phyloP scores from a whole-genome alignment of 2,888 invertebrate species.

The Cylindroiulus punctatus region DNA sequence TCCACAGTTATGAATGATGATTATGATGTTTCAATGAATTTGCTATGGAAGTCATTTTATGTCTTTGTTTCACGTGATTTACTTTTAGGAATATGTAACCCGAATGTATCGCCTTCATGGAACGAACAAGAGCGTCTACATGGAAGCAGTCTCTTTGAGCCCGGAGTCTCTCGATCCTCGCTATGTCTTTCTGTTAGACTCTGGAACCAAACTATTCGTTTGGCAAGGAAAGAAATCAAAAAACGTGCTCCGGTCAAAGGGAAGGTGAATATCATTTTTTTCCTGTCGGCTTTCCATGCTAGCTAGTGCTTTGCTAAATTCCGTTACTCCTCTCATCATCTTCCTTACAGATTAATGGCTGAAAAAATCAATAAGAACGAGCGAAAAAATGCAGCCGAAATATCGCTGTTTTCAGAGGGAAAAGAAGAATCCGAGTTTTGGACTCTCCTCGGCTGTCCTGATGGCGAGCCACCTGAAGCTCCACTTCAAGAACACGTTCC shows the following conservation, averaged over 20 bases:
- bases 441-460: conserved; percentile 73
- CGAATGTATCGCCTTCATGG: conserved; percentile 90
- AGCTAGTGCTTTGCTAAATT: too few relatives aligned
- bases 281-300: not conserved
- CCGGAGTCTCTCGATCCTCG: conserved; percentile 84
- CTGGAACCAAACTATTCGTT: conserved; percentile 84
- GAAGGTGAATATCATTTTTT: conserved; percentile 60
- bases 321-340: not conserved
- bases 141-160: conserved; percentile 84
- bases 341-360: conserved; percentile 78
- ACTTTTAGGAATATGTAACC: conserved; percentile 77
- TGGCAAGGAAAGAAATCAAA: conserved; percentile 82
- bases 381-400: conserved; percentile 92
- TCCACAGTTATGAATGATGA: too few relatives aligned
- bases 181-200: conserved; percentile 91
- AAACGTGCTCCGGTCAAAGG: conserved; percentile 66
- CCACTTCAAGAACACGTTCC: conserved; percentile 75
- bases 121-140: conserved; percentile 82
- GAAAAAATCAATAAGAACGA: conserved; percentile 99
- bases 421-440: conserved; percentile 88
- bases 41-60: too few relatives aligned
- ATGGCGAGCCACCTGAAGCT: conserved; percentile 69
- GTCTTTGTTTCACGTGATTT: conserved; percentile 50
- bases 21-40: too few relatives aligned
- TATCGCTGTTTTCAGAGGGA: conserved; percentile 83